A percentile compares a stretch with the other conserved stretches of the same genome.
These are phyloP conservation scores for Apamea monoglypha DNA, from an alignment of 2,888 invertebrate genomes.

Conservation along the genomic window DNA sequence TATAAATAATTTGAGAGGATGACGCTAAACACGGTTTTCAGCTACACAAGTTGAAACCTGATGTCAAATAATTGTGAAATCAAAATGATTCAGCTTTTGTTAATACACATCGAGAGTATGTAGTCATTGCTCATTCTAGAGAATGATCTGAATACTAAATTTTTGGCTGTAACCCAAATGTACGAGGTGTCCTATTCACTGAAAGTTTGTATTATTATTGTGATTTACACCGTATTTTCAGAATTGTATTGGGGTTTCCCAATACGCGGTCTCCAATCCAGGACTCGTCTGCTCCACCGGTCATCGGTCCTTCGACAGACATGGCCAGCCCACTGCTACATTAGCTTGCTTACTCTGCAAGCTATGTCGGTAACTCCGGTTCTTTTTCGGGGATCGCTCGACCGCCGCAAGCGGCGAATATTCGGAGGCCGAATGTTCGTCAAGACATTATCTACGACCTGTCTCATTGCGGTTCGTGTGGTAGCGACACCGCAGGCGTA, in stretches of 20 bases:
- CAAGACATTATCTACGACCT: too few species aligned
- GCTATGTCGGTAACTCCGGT: too few species aligned
- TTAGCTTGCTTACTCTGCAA: too few species aligned
- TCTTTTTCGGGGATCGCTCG: too few species aligned
- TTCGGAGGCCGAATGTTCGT: too few species aligned
- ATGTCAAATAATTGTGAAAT: slow-evolving; percentile 33
- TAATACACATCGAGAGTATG: background rate
- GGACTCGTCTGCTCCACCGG: too few species aligned
- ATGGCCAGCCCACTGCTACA: too few species aligned
- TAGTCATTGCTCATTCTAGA: slow-evolving; percentile 19
- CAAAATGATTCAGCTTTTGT: slow-evolving; percentile 35
- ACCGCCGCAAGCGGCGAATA: too few species aligned
- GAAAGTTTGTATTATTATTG: background rate
- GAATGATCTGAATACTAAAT: background rate
- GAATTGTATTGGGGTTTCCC: background rate
- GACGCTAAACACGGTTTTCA: background rate
- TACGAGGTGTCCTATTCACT: slow-evolving; percentile 4
- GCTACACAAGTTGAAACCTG: background rate
- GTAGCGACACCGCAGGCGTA: background rate
- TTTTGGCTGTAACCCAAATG: slow-evolving; percentile 33
- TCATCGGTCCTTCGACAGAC: too few species aligned
- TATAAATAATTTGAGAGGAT: background rate
- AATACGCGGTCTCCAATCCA: too few species aligned
- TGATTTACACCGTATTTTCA: background rate
- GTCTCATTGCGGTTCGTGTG: background rate